Evolutionary conservation across 2,797 vertebrate species (phyloP).

Genomic region (Dicrostonyx torquatus): DNA sequence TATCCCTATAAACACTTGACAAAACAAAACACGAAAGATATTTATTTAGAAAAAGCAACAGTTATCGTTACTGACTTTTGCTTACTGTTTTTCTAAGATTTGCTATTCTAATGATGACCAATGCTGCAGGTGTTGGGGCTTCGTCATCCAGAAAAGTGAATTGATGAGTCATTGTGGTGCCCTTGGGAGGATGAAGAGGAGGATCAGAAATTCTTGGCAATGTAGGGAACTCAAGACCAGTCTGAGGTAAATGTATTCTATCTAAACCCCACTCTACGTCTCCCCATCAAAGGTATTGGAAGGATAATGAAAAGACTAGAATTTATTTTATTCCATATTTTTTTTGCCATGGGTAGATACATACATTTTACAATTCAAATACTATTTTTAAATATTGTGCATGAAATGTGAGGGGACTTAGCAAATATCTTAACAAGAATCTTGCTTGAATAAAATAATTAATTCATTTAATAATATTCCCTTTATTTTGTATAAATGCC

Average conservation of each 20-base stretch:
- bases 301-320: background rate
- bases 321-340: background rate
- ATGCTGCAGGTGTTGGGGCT: background rate
- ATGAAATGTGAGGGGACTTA: background rate
- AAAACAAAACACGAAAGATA: background rate
- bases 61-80: background rate
- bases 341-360: background rate
- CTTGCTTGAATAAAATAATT: conserved; percentile 19
- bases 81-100: background rate
- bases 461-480: conserved; percentile 8
- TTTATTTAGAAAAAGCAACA: background rate
- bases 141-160: background rate
- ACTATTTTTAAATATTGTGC: background rate
- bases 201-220: background rate
- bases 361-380: conserved; percentile 24
- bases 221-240: background rate
- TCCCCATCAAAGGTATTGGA: background rate
- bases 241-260: background rate
- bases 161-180: background rate
- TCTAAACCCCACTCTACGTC: background rate
- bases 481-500: background rate
- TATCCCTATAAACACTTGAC: background rate
- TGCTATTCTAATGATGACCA: background rate
- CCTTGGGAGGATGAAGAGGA: background rate
- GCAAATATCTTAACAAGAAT: background rate